Conservation (phyloP, 2,797 vertebrate species). For the Scyliorhinus canicula region DNA sequence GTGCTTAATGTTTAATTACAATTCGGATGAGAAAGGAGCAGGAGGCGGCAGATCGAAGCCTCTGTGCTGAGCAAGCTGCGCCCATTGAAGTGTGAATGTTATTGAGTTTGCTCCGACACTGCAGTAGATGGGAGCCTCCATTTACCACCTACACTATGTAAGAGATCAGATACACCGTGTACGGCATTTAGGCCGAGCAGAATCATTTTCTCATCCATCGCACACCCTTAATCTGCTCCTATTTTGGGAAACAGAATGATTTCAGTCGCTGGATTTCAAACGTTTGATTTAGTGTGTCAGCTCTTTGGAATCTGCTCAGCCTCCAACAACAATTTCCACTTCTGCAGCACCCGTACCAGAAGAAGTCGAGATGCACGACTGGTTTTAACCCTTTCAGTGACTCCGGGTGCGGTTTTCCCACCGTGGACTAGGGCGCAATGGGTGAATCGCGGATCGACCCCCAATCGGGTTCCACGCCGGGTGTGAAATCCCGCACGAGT, state of each 20-base stretch:
- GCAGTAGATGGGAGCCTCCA: neutral
- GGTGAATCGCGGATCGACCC: too few relatives aligned
- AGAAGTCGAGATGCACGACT: too few relatives aligned
- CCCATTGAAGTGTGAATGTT: neutral
- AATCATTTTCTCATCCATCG: neutral
- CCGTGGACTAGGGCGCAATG: too few relatives aligned
- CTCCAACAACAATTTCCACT: neutral
- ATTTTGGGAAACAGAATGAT: neutral
- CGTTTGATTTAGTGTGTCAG: neutral
- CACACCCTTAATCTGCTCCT: neutral
- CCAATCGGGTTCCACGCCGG: too few relatives aligned
- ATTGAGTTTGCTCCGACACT: neutral
- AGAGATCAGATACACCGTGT: neutral
- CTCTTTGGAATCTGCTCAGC: neutral
- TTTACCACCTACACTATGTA: neutral
- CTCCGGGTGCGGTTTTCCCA: too few relatives aligned
- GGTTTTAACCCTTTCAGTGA: neutral
- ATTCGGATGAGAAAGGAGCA: neutral
- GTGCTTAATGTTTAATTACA: slow-evolving; percentile 35
- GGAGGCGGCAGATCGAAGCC: too few relatives aligned
- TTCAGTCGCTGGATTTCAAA: neutral
- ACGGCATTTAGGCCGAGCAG: neutral
- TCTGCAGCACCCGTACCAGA: neutral
- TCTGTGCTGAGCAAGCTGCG: neutral
- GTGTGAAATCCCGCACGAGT: too few relatives aligned